Evolutionary conservation across 2,888 invertebrate genomes (phyloP), one percentile per base, ranked within the genome.

Genomic region (Cremastinae sp.): DNA sequence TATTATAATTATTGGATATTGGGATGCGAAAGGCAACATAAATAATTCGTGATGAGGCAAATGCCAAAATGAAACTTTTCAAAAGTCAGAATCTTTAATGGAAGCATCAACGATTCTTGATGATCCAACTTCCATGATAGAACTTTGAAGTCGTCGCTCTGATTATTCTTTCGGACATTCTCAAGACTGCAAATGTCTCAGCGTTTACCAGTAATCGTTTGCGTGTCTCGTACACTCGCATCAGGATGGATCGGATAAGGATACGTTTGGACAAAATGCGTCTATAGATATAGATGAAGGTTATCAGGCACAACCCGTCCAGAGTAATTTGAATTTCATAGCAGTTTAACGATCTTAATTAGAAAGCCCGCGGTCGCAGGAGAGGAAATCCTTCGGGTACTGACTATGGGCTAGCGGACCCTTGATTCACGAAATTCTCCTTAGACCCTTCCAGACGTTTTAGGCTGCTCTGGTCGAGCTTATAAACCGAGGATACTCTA

Each of bases 261-360:
- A 80, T 79, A 72, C 81, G 81, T 18, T 35, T 58, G 8, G 3
- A 58, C 35, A 43, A 43, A 14, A 43, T 4, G 14, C 43, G 43
- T 4, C 10, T 58, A 35, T 49, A 22, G 22, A 10, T 65, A 41
- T 4, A 39, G 59, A 20, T 22, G n/a, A 12, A 47, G 39, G 58
- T 45, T 80, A 83, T 80, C 80, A 79, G 81, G 81, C 82, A 83
- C 66, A 66, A 56, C 64, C 68, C 69, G 84, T 83, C 37, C 85
- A 87, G 85, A 83, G 86, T 85, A 86, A 88, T 88, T 87, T 88
- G 88, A 88, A 88, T 88, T 88, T 88, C 88, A 88, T 87, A 86
- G 85, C 86, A 86, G 86, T 88, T 88, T 88, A 88, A 88, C 88
- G 87, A 86, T 88, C 88, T 88, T 87, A 88, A 88, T 88, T 88